Base-by-base conservation (phyloP, 1,140 invertebrate species). In the Cotesia chilonis region DNA sequence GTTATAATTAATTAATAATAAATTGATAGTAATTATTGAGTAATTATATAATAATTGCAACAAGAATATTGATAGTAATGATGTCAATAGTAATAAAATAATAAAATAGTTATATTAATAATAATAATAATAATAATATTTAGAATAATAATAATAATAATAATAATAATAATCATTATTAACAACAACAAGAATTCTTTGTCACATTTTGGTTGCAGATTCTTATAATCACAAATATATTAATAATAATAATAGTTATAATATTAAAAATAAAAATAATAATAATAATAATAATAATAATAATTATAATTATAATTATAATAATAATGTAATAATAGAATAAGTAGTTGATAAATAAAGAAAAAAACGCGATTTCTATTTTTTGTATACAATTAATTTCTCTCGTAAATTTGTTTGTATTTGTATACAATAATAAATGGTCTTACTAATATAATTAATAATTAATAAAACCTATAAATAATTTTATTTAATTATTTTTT, bases 181-280 rank as follows among this genome's bases (percentile, higher is more conserved):
- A 85, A 86, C 82, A 86, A 85, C 79, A 86, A 86, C 83, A 85
- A 84, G 78, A 82, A 82, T 84, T 85, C 84, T 86, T 86, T 85
- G 84, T 85, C 82, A 85, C 80, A 85, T 84, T 86, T 86, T 86
- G 85, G 85, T 86, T 86, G 83, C 82, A 84, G 83, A 86, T 86
- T 86, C 83, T 84, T 85, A 86, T 83, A 85, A 86, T 86, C 84
- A 86, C 84, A 85, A 84, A 85, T 85, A 84, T 86, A 85, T 86
- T 84, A 85, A 84, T 80, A 76, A 79, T 83, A 84, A 81, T 83
- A 82, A 81, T 17, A 17, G 0, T 17, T 17, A 17, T 17, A 17
- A 17, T 17, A 17, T 17, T 17, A 17, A 17, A 17, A 17, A 17
- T 17, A 17, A 17, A 1, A 17, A 17, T 17, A 17, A 17, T 17